Evolutionary conservation across 1,140 invertebrate species (phyloP).

Genomic region (Pseudomyrmex sp.): DNA sequence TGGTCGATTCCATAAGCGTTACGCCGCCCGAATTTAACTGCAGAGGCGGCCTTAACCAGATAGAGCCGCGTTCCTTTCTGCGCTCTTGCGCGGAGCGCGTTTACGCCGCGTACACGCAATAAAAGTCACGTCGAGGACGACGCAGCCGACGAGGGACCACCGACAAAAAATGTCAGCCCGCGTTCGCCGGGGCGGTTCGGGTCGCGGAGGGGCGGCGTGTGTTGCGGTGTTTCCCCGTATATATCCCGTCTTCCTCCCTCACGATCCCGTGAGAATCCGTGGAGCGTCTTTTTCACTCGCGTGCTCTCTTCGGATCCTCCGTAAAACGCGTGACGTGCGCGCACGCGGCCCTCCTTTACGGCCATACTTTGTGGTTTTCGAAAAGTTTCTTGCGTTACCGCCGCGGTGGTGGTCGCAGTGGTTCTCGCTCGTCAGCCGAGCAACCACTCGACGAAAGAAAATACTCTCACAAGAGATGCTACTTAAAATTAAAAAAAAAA

Average conservation of each 20-base stretch:
- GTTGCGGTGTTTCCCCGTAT: conserved; percentile 25
- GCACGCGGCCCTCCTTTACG: conserved; percentile 76
- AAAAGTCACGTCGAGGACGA: conserved; percentile 76
- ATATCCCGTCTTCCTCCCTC: conserved; percentile 26
- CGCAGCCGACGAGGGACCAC: conserved; percentile 66
- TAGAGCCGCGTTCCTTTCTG: conserved; percentile 63
- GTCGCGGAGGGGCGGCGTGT: conserved; percentile 12
- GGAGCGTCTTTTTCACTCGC: conserved; percentile 49
- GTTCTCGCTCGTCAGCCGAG: conserved; percentile 31
- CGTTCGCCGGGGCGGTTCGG: conserved; percentile 19
- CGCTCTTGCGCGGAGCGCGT: conserved; percentile 61
- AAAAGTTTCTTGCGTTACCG: conserved; percentile 76
- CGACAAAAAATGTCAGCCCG: conserved; percentile 70
- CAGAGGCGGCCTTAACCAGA: conserved; percentile 57
- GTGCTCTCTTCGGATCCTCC: conserved; percentile 13
- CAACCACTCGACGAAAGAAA: conserved; percentile 26
- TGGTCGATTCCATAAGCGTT: conserved; percentile 61
- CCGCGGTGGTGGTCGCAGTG: conserved; percentile 37
- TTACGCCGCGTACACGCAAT: conserved; percentile 77
- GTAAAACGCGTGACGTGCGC: conserved; percentile 61
- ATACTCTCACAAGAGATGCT: neutral
- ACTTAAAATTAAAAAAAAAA: neutral
- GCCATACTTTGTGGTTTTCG: conserved; percentile 81
- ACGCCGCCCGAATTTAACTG: conserved; percentile 56
- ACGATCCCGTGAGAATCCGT: conserved; percentile 42